Conservation (phyloP, 2,888 invertebrate species). For the Cecidostiba fungosa region DNA sequence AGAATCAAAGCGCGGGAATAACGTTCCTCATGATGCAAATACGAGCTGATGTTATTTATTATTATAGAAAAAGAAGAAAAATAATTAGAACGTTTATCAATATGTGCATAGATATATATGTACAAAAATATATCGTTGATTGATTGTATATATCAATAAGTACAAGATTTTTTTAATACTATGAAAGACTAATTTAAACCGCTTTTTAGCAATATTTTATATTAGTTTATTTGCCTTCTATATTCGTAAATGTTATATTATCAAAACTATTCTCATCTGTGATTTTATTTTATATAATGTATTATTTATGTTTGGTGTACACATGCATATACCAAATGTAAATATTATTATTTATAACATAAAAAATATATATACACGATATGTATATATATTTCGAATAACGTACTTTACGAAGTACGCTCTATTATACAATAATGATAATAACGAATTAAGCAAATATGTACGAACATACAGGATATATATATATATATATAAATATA, state of each 20-base stretch:
- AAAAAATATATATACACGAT: background rate
- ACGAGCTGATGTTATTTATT: conserved; percentile 36
- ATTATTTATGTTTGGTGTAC: conserved; percentile 47
- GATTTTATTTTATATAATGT: conserved; percentile 60
- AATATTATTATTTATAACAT: conserved; percentile 38
- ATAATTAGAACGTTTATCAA: conserved; percentile 14
- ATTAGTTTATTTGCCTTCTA: conserved; percentile 32
- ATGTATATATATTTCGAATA: conserved; percentile 22
- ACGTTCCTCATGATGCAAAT: conserved; percentile 59
- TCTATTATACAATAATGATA: background rate
- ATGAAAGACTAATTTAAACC: conserved; percentile 2
- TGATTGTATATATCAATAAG: background rate
- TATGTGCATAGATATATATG: background rate
- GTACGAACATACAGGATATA: background rate
- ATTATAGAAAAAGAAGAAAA: conserved; percentile 40
- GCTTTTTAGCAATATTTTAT: conserved; percentile 26
- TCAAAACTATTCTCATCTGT: conserved; percentile 53
- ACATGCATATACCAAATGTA: conserved; percentile 12
- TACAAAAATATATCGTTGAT: background rate
- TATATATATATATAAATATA: conserved; percentile 41
- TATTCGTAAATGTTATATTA: conserved; percentile 33
- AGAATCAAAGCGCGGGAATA: conserved; percentile 56
- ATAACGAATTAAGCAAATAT: background rate
- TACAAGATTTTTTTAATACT: background rate
- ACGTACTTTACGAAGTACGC: background rate